These are phyloP conservation scores for Oasisia sp. DNA, from an alignment of 2,888 invertebrate genomes.

Conservation along the genomic window DNA sequence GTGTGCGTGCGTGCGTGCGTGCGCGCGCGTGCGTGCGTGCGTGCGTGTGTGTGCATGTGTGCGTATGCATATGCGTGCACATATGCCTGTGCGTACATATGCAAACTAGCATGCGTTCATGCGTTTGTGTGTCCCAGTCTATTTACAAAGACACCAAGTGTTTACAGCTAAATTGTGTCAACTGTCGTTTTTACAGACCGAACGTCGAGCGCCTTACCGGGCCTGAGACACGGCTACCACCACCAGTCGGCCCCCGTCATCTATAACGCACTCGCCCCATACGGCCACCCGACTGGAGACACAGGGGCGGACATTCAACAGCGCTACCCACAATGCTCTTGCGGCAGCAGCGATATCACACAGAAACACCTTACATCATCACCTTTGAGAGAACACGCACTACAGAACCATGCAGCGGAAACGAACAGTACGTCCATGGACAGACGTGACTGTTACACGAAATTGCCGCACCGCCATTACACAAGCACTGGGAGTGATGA, in stretches of 20 bases:
- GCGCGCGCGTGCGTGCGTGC: too few species aligned
- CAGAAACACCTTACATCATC: not conserved
- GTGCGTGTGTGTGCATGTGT: not conserved
- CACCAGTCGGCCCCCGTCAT: not conserved
- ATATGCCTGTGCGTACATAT: not conserved
- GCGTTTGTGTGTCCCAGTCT: not conserved
- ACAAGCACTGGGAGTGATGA: not conserved
- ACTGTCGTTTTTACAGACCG: not conserved
- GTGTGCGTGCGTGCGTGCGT: not conserved
- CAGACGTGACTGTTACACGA: not conserved
- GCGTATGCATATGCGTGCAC: not conserved
- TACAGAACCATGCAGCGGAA: not conserved
- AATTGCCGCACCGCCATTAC: not conserved
- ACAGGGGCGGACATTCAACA: not conserved
- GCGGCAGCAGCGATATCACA: not conserved
- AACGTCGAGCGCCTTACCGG: not conserved
- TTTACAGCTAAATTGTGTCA: not conserved
- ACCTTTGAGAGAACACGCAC: not conserved
- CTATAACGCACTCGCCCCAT: not conserved
- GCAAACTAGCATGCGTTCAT: not conserved
- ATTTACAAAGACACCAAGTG: not conserved
- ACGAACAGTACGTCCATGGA: not conserved
- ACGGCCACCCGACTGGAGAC: not conserved
- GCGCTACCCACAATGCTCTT: slow-evolving; percentile 10
- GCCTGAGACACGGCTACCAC: not conserved